Conservation (phyloP, 2,797 vertebrate genomes). For the Syngnathus rostellatus region DNA sequence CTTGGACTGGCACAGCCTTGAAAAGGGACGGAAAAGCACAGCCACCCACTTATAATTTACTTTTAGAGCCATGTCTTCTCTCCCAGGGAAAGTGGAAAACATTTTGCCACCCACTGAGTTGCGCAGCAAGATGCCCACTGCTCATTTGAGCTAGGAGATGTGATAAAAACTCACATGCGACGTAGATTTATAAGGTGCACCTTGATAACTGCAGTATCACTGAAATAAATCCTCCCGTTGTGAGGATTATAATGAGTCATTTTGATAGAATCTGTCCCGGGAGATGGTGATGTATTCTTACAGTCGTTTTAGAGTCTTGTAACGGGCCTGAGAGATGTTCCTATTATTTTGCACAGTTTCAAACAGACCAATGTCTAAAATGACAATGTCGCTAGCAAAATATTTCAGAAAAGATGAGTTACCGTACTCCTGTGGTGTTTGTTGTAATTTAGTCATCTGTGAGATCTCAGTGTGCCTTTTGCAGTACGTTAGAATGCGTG, state of each 20-base stretch:
- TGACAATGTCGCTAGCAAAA: not conserved
- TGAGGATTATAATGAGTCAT: not conserved
- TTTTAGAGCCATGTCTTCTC: constrained; percentile 52
- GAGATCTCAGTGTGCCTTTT: not conserved
- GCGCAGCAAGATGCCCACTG: constrained; percentile 24
- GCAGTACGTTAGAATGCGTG: too few species aligned
- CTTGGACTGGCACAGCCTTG: constrained; percentile 24
- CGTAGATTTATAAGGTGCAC: not conserved
- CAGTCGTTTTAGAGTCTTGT: not conserved
- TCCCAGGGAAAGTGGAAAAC: constrained; percentile 37
- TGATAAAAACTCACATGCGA: not conserved
- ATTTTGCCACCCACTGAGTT: constrained; percentile 56
- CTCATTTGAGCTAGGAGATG: constrained; percentile 12
- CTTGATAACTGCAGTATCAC: constrained; percentile 2
- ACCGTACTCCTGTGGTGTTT: not conserved
- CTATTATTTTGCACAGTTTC: not conserved
- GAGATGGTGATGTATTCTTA: not conserved
- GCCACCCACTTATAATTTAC: constrained; percentile 60
- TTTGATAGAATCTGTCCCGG: not conserved
- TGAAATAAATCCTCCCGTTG: constrained; percentile 1
- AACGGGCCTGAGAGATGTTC: not conserved
- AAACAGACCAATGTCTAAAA: not conserved
- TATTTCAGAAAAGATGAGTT: not conserved
- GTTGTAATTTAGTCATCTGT: not conserved
- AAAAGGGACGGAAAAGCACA: constrained; percentile 40